phyloP scores from a whole-genome alignment of 2,113 vertebrate species.

The Paralichthys olivaceus region DNA sequence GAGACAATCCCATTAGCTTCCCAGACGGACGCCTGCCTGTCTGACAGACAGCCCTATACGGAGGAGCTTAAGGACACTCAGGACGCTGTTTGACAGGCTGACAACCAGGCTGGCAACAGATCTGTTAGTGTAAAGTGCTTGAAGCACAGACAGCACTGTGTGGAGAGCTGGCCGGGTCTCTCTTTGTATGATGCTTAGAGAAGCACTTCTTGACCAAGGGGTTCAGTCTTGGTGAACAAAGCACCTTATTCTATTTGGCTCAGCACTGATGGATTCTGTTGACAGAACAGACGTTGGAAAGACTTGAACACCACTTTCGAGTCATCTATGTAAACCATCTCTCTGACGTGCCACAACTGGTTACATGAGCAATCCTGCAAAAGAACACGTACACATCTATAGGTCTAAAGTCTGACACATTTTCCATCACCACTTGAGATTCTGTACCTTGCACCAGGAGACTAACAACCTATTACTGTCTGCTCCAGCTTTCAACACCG shows the following conservation, averaged over 20 bases:
- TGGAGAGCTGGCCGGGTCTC: conserved; percentile 12
- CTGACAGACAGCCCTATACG: conserved; percentile 44
- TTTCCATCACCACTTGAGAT: conserved; percentile 37
- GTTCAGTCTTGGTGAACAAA: conserved; percentile 48
- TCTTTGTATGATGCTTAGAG: conserved; percentile 27
- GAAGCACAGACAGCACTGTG: conserved; percentile 5
- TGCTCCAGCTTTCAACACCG: conserved; percentile 26
- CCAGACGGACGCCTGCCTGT: conserved; percentile 65
- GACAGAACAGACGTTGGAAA: conserved; percentile 17
- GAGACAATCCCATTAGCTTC: conserved; percentile 81
- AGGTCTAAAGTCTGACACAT: conserved; percentile 9
- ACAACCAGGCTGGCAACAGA: conserved; percentile 37
- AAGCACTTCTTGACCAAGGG: conserved; percentile 19
- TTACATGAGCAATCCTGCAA: conserved; percentile 12
- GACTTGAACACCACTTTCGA: not conserved
- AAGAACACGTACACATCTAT: conserved; percentile 20
- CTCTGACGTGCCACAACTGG: conserved; percentile 34
- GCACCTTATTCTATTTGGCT: conserved; percentile 33
- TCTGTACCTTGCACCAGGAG: conserved; percentile 18
- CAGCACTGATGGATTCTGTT: conserved; percentile 46
- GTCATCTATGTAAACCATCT: conserved; percentile 5
- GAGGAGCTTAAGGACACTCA: conserved; percentile 66
- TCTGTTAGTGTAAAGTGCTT: conserved; percentile 30
- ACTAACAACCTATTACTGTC: conserved; percentile 32
- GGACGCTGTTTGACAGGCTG: conserved; percentile 53